Evolutionary conservation across 1,140 invertebrate species (phyloP).

Genomic region (Wasmannia auropunctata): DNA sequence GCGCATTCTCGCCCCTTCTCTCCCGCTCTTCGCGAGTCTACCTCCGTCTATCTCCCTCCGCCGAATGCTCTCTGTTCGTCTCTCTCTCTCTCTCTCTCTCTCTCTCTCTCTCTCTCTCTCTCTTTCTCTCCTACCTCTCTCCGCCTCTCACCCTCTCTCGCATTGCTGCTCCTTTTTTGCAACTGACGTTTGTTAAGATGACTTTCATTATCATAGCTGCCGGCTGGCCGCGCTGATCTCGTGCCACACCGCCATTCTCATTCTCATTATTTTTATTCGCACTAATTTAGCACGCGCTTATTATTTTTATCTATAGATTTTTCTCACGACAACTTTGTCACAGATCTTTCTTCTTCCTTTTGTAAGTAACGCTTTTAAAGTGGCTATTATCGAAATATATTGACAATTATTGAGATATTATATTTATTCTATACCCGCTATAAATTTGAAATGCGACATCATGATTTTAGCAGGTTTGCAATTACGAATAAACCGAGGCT

Average conservation of each 20-base stretch:
- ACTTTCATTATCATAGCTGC: slow-evolving; percentile 59
- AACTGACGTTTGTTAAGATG: slow-evolving; percentile 60
- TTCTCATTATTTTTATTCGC: slow-evolving; percentile 55
- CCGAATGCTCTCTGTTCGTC: background rate
- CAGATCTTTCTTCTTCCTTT: background rate
- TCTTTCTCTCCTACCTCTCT: too few relatives aligned
- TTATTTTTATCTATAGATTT: slow-evolving; percentile 48
- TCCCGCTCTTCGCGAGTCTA: slow-evolving; percentile 5
- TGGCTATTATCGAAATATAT: background rate
- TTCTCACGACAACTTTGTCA: background rate
- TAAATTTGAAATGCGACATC: background rate
- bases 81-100: slow-evolving; percentile 5
- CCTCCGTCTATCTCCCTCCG: slow-evolving; percentile 37
- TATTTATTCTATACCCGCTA: background rate
- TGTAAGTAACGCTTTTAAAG: background rate
- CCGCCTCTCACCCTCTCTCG: slow-evolving; percentile 18
- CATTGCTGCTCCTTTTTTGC: slow-evolving; percentile 50
- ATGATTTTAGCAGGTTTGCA: background rate
- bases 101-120: slow-evolving; percentile 6
- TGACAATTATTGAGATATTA: background rate
- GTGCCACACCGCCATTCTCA: slow-evolving; percentile 22
- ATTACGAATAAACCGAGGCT: background rate
- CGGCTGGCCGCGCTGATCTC: background rate
- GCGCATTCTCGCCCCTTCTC: slow-evolving; percentile 40
- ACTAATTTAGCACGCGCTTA: slow-evolving; percentile 32